Base-by-base conservation (phyloP, 2,888 invertebrate genomes). In the Ennomos fuscantarius region DNA sequence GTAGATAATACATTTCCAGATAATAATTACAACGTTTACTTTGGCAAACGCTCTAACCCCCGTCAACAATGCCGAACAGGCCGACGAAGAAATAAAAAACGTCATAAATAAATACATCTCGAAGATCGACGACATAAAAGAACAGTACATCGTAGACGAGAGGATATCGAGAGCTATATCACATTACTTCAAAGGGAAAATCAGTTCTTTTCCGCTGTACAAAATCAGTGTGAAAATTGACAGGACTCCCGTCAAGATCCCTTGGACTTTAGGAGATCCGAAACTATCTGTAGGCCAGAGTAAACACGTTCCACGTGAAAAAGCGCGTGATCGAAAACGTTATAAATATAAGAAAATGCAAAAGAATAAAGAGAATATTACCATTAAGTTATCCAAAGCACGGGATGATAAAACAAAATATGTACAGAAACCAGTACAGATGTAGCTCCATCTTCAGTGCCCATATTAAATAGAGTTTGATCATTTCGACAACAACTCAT, bases 201-300 rank as follows among this genome's bases (percentile, higher is more conserved):
- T 90, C 32, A 82, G 78, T 31, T 74, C 80, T 0, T 80, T 89
- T 15, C 90, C 89, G 1, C 59, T 90, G n/a, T 89, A 79, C 64
- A 85, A 79, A 68, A 74, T 90, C 49, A 84, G 76, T 55, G 64
- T 89, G 32, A 86, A 82, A 63, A 79, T 90, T 40, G 88, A 89
- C 61, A 76, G 82, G 24, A 83, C 74, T 8, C 87, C 89, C 0
- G 81, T 90, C 1, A 83, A 81, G 72, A 87, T 90, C 60, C 90
- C 90, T 0, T 90, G 90, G 90, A 78, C 76, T 37, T 36, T 85
- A 12, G 72, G 67, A 9, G 67, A 73, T 55, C 63, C 67, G 2
- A 24, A 24, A 24, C 24, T 24, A 24, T 1, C 24, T 63, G 8
- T 65, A 66, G 44, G 71, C 15, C 33, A 15, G 10, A n/a, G 24